phyloP scores from a whole-genome alignment of 1,140 invertebrate species.

The Drosophila tani region DNA sequence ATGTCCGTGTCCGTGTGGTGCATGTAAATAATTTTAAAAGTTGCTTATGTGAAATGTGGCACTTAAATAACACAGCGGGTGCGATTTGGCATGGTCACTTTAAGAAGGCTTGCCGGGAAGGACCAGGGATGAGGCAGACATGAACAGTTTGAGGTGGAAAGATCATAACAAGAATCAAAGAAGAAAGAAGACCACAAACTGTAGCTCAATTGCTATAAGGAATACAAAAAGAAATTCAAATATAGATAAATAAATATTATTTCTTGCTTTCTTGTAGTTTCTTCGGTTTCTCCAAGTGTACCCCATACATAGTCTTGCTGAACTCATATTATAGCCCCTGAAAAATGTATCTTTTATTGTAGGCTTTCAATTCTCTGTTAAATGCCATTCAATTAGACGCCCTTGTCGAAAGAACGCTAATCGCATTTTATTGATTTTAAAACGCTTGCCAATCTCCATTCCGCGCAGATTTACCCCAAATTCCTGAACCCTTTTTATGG shows the following conservation, averaged over 20 bases:
- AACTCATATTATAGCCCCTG: background rate
- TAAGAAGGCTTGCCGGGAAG: background rate
- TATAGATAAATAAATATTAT: no score
- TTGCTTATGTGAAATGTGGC: slow-evolving; percentile 81
- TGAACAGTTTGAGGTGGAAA: background rate
- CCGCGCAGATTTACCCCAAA: slow-evolving; percentile 34
- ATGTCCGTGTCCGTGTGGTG: slow-evolving; percentile 51
- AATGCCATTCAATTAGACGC: slow-evolving; percentile 46
- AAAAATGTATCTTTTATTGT: background rate
- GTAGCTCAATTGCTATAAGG: background rate
- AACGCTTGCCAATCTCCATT: slow-evolving; percentile 58
- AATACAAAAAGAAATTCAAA: no score
- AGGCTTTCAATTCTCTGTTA: slow-evolving; percentile 10
- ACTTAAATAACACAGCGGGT: slow-evolving; percentile 80
- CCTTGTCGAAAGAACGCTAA: slow-evolving; percentile 42
- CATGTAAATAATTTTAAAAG: slow-evolving; percentile 80
- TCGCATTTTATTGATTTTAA: slow-evolving; percentile 73
- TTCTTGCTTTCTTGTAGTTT: no score
- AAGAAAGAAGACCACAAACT: background rate
- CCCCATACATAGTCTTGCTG: slow-evolving; percentile 7
- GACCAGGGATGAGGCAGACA: no score
- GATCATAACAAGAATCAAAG: background rate
- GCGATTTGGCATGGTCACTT: slow-evolving; percentile 32
- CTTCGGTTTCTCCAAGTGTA: background rate
- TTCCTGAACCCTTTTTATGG: slow-evolving; percentile 50